Evolutionary conservation across 1,140 invertebrate genomes (phyloP), one percentile per base, ranked within the genome.

Genomic region (Protaetia brevitarsis): DNA sequence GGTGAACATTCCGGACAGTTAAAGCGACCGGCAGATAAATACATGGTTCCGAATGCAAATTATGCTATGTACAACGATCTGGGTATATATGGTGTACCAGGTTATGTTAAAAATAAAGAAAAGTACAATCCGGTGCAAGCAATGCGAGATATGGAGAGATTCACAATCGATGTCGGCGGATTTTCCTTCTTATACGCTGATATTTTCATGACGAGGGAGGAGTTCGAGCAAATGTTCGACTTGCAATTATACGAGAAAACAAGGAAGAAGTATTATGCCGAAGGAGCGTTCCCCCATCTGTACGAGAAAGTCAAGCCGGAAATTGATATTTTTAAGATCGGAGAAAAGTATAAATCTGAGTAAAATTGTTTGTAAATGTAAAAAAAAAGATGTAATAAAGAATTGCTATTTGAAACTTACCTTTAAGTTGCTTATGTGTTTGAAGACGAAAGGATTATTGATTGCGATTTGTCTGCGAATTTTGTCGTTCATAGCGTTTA

Each of bases 401-500:
- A 34, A 34, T 2, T 36, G 34, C 34, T 36, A 36, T 8, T 3
- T 36, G 16, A 31, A 6, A 29, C 66, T 66, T 78, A 93, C 92
- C 85, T 99, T 99, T 0, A 99, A 80, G 82, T 99, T 99, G 4
- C 95, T 97, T 70, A 99, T 98, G 76, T 99, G 97, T 73, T 97
- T 94, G 79, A 99, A 99, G 1, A 99, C 94, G 82, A 99, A 99
- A 0, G 98, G 98, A 84, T 99, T 99, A 77, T 97, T 98, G 29
- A 99, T 92, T 0, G 95, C 93, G 73, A 99, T 99, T 81, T 99
- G 97, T 5, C 95, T 79, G 16, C 92, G 85, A 70, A 99, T 99
- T 75, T 91, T 90, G 71, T 99, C 95, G 78, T 99, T 99, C 98
- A 99, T 99, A 0, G 97, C 96, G 81, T 98, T 98, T 0, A 99